A percentile compares a stretch with the other conserved stretches of the same genome.
phyloP scores from a whole-genome alignment of 2,797 vertebrate species.

The Buceros bicornis region DNA sequence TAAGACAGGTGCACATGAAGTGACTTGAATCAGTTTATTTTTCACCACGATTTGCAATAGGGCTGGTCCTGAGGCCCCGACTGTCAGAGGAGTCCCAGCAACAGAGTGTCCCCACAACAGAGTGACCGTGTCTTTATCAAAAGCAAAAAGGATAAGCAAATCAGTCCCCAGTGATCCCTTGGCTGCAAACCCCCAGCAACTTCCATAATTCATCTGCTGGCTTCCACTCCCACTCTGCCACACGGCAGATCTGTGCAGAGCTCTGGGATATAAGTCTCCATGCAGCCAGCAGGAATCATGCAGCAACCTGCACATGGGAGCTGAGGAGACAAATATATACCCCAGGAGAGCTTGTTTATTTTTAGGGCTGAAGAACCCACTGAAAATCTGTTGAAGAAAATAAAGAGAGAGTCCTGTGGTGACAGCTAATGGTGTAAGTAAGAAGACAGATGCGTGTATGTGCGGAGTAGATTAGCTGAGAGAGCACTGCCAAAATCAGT shows the following conservation, averaged over 20 bases:
- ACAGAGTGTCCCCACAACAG: not conserved
- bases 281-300: not conserved
- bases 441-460: constrained; percentile 26
- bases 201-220: not conserved
- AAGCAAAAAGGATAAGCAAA: not conserved
- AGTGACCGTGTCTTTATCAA: not conserved
- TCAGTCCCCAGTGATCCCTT: not conserved
- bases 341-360: constrained; percentile 46
- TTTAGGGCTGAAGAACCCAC: constrained; percentile 49
- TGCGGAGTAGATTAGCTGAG: not conserved
- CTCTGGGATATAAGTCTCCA: constrained; percentile 10
- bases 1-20: not conserved
- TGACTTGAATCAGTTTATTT: not conserved
- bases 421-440: constrained; percentile 33
- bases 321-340: constrained; percentile 12
- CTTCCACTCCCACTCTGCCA: not conserved
- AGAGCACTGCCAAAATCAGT: constrained; percentile 46
- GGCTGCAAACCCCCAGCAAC: not conserved
- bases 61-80: not conserved
- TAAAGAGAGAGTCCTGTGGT: constrained; percentile 16
- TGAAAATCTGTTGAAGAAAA: constrained; percentile 66
- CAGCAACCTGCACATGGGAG: not conserved
- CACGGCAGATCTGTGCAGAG: not conserved
- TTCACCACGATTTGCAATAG: not conserved
- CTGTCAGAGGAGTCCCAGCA: rapidly evolving